phyloP scores from a whole-genome alignment of 2,797 vertebrate genomes.

The Artibeus lituratus region DNA sequence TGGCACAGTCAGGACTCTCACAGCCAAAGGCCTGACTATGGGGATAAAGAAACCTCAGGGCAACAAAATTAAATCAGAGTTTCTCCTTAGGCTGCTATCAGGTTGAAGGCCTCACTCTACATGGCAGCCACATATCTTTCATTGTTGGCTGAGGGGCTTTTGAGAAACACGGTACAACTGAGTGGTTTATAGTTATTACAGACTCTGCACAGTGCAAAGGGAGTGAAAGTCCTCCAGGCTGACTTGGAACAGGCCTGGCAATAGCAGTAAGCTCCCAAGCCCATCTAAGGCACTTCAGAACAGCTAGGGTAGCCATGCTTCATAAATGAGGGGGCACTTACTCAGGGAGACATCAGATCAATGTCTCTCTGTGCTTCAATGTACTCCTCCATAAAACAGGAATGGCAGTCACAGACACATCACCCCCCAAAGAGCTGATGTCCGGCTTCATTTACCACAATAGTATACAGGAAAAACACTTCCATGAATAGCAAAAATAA shows the following conservation, averaged over 20 bases:
- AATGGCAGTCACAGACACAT: neutral
- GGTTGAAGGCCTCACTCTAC: neutral
- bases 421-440: neutral
- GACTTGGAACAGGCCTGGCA: neutral
- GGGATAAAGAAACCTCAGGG: neutral
- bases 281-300: neutral
- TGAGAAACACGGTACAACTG: neutral
- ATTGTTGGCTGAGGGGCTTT: neutral
- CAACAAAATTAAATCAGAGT: neutral
- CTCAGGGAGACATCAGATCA: neutral
- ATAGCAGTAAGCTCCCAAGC: neutral
- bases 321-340: neutral
- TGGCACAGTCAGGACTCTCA: neutral
- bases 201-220: neutral
- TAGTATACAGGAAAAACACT: neutral
- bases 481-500: neutral
- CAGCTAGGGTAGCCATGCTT: neutral
- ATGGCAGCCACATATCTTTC: neutral
- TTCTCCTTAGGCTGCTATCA: neutral
- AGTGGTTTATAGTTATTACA: neutral
- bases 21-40: neutral
- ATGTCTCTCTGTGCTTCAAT: neutral
- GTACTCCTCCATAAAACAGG: neutral
- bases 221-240: neutral
- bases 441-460: neutral